phyloP scores from a whole-genome alignment of 2,797 vertebrate species.

The Rousettus madagascariensis region DNA sequence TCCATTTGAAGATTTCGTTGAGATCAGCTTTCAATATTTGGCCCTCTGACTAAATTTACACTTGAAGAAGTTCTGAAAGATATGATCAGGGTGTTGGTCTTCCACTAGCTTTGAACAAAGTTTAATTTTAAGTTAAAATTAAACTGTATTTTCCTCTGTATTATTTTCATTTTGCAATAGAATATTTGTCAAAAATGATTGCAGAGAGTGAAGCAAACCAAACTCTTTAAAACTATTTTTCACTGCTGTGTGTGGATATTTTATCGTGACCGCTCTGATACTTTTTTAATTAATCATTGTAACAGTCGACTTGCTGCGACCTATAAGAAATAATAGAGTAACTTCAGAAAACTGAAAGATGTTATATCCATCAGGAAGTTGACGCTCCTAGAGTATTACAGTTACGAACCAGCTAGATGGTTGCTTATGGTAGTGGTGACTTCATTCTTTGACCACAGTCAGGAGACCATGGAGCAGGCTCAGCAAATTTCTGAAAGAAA shows the following conservation, averaged over 20 bases:
- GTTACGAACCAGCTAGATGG: neutral
- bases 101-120: neutral
- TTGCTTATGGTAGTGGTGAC: neutral
- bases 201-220: neutral
- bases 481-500: conserved; percentile 21
- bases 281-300: neutral
- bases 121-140: neutral
- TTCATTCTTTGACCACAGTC: neutral
- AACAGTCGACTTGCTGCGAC: conserved; percentile 32
- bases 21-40: conserved; percentile 30
- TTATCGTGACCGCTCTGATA: neutral
- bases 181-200: neutral
- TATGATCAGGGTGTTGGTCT: neutral
- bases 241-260: neutral
- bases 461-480: neutral
- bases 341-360: neutral
- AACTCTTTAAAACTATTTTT: conserved; percentile 11
- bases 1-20: conserved; percentile 50
- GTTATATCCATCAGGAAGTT: neutral
- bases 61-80: conserved; percentile 30
- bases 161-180: neutral
- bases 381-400: neutral
- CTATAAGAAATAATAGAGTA: conserved; percentile 4
- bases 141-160: neutral
- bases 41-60: conserved; percentile 19